Conservation (phyloP, 2,113 vertebrate genomes). For the Stercorarius parasiticus region DNA sequence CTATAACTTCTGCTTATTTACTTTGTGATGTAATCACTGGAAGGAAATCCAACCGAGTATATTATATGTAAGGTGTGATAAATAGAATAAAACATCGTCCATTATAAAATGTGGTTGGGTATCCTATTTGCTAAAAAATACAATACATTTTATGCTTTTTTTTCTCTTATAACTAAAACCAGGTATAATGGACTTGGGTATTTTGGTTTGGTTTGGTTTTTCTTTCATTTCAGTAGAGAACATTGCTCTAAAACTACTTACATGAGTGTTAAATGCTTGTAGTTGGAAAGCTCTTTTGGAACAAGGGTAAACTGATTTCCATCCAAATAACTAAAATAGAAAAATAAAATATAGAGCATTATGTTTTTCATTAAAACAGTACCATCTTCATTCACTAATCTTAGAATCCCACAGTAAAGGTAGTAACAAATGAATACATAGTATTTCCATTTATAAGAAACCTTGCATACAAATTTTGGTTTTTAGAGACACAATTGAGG, state of each 20-base stretch:
- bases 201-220: background rate
- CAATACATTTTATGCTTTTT: background rate
- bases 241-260: constrained; percentile 76
- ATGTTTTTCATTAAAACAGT: background rate
- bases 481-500: background rate
- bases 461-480: background rate
- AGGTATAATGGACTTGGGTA: background rate
- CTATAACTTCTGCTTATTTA: background rate
- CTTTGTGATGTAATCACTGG: background rate
- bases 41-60: background rate
- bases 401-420: background rate
- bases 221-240: background rate
- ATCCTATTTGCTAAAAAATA: background rate
- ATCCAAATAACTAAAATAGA: constrained; percentile 88
- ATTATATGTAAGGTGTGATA: background rate
- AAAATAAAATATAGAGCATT: constrained; percentile 9
- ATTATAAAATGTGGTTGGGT: background rate
- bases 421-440: background rate
- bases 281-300: constrained; percentile 94
- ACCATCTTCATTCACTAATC: background rate
- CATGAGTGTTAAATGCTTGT: constrained; percentile 97
- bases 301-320: constrained; percentile 96
- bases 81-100: background rate
- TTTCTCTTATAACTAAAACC: background rate
- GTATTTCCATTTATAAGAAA: background rate